Evolutionary conservation across 2,113 vertebrate species (phyloP), one percentile per base, ranked within the genome.

Genomic region (Scomber japonicus): DNA sequence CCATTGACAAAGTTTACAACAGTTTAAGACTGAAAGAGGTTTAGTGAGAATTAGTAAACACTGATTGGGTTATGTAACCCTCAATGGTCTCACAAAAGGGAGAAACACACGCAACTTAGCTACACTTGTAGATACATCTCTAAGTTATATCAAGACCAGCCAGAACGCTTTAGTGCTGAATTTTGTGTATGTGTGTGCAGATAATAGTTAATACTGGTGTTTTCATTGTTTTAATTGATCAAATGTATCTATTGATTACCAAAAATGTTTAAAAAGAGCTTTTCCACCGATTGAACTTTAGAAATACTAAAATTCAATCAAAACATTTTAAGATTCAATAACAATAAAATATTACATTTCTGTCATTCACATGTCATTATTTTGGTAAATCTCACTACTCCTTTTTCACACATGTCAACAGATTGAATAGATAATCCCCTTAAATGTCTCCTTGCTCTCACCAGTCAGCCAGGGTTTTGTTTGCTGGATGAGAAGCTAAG

Each of bases 11-110:
- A 59, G 17, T 73, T 69, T 65, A 16, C 53, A 19, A 48, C 8
- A 15, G 50, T 72, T 53, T 53, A 78, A 85, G 64, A 87, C 64
- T 40, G 35, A 88, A 89, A 89, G 76, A 88, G 83, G 80, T 83
- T 91, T 83, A 84, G 46, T 31, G 65, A 61, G 83, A 81, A 67
- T 85, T 81, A 88, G 63, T 63, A 11, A 46, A 63, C 16, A 82
- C 79, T 80, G 77, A 72, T 82, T 84, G 75, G 68, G 69, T 88
- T 83, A 82, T 59, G 54, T 71, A 85, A 88, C 16, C 16, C 12
- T 54, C 76, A 78, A 27, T 46, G 19, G 66, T 24, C 61, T 64
- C 61, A 24, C 77, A 51, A 78, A 72, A 55, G 59, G 27, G 55
- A 81, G 12, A 65, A 17, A 65, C 59, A 73, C 54, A 56, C 49